Evolutionary conservation across 2,113 vertebrate genomes (phyloP), one percentile per base, ranked within the genome.

Genomic region (Burhinus oedicnemus): DNA sequence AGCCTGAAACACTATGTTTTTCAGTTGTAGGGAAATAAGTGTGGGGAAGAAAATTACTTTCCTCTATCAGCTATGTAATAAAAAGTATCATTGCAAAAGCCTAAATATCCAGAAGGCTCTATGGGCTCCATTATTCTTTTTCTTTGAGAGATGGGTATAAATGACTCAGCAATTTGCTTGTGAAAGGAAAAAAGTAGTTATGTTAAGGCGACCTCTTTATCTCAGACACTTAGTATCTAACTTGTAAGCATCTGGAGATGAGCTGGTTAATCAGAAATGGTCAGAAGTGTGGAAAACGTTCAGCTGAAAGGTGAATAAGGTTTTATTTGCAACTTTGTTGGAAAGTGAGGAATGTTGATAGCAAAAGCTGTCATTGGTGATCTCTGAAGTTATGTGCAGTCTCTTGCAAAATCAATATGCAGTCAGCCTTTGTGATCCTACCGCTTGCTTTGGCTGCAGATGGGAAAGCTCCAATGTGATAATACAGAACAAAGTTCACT

Each of bases 221-320:
- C 65, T 93, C 49, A 55, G 58, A 70, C 44, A 32, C 38, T 91
- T 58, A 20, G 16, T 91, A 75, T 18, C 36, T 86, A 42, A 51
- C 44, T 87, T 77, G 17, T 51, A 64, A 93, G 49, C 61, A 85
- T 44, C 40, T 81, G 86, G 58, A 90, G 52, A 92, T 47, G 32
- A 91, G 54, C 26, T 82, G 62, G 70, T 92, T 97, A 80, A 95
- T 85, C 42, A 96, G 75, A 95, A 97, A 84, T 20, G 42, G 62
- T 71, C 27, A 91, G 62, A 94, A 95, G 57, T 16, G 70, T 1
- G 9, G 38, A 85, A 91, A 60, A 64, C 5, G 27, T 47, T 87
- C 42, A 89, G 44, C 40, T 76, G 79, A 65, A 72, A 69, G 16
- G 14, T 72, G 22, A 95, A 61, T 36, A 78, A 90, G 2, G 5